Conservation (phyloP, 1,140 invertebrate species). For the Eurytemora carolleeae region DNA sequence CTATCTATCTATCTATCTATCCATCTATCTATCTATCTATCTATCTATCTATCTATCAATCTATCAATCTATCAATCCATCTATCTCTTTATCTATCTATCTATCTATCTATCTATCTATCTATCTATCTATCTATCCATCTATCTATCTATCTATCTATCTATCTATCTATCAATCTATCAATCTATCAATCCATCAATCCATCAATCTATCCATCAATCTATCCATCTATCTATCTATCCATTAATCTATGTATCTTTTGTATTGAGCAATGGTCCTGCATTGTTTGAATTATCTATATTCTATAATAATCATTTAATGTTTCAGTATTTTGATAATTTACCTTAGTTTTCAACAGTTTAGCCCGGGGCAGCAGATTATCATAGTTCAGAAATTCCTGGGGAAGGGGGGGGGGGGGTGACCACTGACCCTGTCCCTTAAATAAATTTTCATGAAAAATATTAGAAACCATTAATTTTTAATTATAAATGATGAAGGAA, state of each 20-base stretch:
- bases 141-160: not conserved
- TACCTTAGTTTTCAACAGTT: no score
- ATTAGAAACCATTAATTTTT: no score
- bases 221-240: not conserved
- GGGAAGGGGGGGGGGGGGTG: no score
- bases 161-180: not conserved
- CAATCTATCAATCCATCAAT: not conserved
- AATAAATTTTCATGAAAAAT: no score
- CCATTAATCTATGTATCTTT: not conserved
- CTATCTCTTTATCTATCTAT: not conserved
- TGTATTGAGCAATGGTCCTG: no score
- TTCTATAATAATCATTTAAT: no score
- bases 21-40: not conserved
- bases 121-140: not conserved
- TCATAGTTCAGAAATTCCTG: no score
- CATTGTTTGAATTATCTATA: no score
- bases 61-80: not conserved
- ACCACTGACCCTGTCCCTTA: no score
- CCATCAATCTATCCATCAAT: not conserved
- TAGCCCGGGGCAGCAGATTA: no score
- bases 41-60: not conserved
- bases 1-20: not conserved
- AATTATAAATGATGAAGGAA: no score
- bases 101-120: not conserved
- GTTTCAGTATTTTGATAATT: no score